Evolutionary conservation across 2,888 invertebrate genomes (phyloP), one percentile per base, ranked within the genome.

Genomic region (Rugalucina vietnamica): DNA sequence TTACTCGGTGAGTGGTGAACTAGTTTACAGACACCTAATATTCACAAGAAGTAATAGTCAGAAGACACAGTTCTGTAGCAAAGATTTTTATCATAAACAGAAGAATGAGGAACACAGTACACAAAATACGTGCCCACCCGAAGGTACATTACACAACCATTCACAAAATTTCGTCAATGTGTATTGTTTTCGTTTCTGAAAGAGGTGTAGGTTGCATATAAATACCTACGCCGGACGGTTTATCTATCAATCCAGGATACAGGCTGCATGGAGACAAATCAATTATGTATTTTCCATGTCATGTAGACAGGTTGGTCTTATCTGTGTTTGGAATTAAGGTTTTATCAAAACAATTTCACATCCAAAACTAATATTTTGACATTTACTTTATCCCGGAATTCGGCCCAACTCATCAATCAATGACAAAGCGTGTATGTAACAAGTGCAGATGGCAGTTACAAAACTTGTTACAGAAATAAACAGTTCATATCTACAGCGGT

Each of bases 291-390:
- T 27, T 60, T 5, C 27, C 18, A 18, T 60, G 29, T 60, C 27
- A 27, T 27, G 29, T 60, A 27, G 27, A 24, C 29, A 65, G 65
- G 65, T 24, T 65, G 27, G 65, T 32, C 65, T 65, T 65, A 65
- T 65, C 65, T 65, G 65, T 65, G 65, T 65, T 65, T 65, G 34
- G 29, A 34, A 24, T 65, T 65, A 65, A 34, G 34, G 24, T 65
- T 65, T 65, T 65, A 65, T 65, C 65, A 65, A 65, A 65, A 65
- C 65, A 65, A 65, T 34, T 65, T 34, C 24, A 34, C 34, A 32
- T 65, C 65, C 65, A 65, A 65, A 32, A 65, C 65, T 65, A 65
- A 65, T 65, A 65, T 65, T 65, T 65, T 65, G 65, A 34, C 65
- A 65, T 65, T 65, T 34, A 34, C 24, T 32, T 65, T 65, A 32